A percentile compares a stretch with the other conserved stretches of the same genome.
phyloP scores from a whole-genome alignment of 2,113 vertebrate species.

The Brachyhypopomus occidentalis region DNA sequence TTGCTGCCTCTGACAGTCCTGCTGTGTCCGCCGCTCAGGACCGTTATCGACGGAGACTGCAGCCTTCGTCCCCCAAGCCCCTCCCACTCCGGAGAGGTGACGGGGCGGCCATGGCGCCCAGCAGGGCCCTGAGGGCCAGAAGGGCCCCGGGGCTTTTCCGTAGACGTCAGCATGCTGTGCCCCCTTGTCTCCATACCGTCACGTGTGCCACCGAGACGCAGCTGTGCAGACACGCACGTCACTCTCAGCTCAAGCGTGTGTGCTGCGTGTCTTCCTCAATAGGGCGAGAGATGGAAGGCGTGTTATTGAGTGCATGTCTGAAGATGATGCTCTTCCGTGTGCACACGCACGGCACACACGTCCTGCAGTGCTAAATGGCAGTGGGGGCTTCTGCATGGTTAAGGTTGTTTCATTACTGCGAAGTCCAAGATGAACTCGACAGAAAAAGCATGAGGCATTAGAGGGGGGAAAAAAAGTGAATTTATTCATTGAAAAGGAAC shows the following conservation, averaged over 20 bases:
- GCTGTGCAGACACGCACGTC: background rate
- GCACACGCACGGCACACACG: background rate
- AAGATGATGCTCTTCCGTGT: too few relatives aligned
- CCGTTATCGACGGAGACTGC: too few relatives aligned
- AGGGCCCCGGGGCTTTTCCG: background rate
- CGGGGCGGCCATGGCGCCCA: too few relatives aligned
- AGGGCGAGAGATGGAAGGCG: background rate
- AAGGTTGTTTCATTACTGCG: slow-evolving; percentile 44
- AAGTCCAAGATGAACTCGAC: slow-evolving; percentile 3
- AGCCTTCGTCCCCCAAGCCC: background rate
- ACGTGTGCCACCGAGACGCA: background rate
- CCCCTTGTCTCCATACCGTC: background rate
- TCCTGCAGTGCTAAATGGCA: slow-evolving; percentile 41
- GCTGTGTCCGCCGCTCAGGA: background rate
- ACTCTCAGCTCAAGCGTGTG: background rate
- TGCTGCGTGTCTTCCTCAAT: background rate
- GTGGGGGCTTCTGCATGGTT: slow-evolving; percentile 37
- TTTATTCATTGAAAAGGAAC: slow-evolving; percentile 35
- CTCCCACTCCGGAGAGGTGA: too few relatives aligned
- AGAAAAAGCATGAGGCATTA: slow-evolving; percentile 1
- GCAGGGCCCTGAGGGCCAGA: too few relatives aligned
- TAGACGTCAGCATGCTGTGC: background rate
- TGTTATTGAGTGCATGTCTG: background rate
- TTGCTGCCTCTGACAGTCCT: slow-evolving; percentile 4
- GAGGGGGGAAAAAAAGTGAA: slow-evolving; percentile 1